Evolutionary conservation across 2,113 vertebrate genomes (phyloP).

Genomic region (Eidolon helvum): DNA sequence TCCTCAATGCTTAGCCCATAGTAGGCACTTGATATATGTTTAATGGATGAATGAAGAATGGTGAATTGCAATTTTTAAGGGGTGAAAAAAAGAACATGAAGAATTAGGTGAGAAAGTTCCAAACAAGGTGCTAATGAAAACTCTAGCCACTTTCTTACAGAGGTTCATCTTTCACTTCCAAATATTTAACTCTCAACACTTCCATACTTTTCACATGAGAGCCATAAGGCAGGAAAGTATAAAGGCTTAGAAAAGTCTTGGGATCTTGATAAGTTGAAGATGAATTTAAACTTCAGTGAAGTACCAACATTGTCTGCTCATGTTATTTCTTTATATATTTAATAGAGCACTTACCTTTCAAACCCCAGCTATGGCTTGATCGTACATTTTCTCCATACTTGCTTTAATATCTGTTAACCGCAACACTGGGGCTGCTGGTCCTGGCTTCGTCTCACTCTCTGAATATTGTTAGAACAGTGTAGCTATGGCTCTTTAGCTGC

Average conservation of each 20-base stretch:
- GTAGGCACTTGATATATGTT: background rate
- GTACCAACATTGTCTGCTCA: background rate
- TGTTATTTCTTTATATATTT: background rate
- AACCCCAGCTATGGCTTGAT: background rate
- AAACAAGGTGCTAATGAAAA: background rate
- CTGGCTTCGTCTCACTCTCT: background rate
- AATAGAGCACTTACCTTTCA: background rate
- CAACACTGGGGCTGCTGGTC: background rate
- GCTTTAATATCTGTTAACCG: conserved; percentile 55
- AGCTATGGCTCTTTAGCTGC: conserved; percentile 59
- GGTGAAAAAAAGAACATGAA: background rate
- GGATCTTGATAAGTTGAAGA: background rate
- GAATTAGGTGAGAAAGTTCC: background rate
- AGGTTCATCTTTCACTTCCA: background rate
- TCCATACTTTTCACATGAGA: background rate
- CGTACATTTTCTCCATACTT: background rate
- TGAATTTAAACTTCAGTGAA: background rate
- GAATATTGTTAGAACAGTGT: background rate
- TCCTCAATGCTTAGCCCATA: background rate
- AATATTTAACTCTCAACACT: background rate
- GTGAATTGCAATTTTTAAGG: background rate
- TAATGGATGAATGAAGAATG: background rate
- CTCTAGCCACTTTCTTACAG: background rate
- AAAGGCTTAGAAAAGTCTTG: background rate
- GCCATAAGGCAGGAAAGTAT: background rate